Conservation (phyloP, 2,113 vertebrate species). For the Thinocorus orbignyianus region DNA sequence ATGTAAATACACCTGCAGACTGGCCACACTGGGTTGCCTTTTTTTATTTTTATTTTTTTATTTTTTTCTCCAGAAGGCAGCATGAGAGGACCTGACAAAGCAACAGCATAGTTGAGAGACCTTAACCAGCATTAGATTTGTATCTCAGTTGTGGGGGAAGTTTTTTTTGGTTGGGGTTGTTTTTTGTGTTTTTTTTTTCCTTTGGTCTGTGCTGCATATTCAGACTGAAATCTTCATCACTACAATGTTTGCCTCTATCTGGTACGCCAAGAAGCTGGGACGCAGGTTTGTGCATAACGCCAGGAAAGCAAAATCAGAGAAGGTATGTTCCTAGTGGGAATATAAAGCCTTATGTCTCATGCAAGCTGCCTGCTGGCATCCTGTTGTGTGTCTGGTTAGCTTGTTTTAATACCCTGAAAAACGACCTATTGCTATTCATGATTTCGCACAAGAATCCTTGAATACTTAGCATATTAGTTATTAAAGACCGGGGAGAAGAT, state of each 20-base stretch:
- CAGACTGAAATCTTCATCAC: slow-evolving; percentile 60
- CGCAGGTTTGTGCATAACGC: slow-evolving; percentile 93
- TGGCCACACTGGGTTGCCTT: slow-evolving; percentile 59
- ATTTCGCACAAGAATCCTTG: slow-evolving; percentile 8
- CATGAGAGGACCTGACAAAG: slow-evolving; percentile 74
- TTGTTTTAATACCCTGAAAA: slow-evolving; percentile 47
- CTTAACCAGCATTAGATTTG: slow-evolving; percentile 35
- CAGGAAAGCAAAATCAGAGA: slow-evolving; percentile 90
- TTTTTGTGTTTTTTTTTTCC: neutral
- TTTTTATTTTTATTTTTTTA: neutral
- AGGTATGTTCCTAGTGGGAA: slow-evolving; percentile 80
- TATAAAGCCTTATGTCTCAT: slow-evolving; percentile 61
- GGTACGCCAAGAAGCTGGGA: slow-evolving; percentile 98
- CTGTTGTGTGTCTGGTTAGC: slow-evolving; percentile 31
- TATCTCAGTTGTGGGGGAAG: slow-evolving; percentile 62
- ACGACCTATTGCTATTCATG: slow-evolving; percentile 25
- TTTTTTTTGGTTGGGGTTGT: neutral
- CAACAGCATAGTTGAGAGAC: slow-evolving; percentile 72
- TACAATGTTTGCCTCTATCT: slow-evolving; percentile 94
- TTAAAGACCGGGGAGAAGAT: slow-evolving; percentile 9
- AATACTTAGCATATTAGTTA: slow-evolving; percentile 8
- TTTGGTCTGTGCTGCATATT: slow-evolving; percentile 40
- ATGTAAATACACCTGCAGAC: slow-evolving; percentile 84
- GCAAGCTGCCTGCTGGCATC: slow-evolving; percentile 54
- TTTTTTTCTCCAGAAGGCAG: slow-evolving; percentile 52